Evolutionary conservation across 2,113 vertebrate genomes (phyloP), one percentile per base, ranked within the genome.

Genomic region (Anseranas semipalmata): DNA sequence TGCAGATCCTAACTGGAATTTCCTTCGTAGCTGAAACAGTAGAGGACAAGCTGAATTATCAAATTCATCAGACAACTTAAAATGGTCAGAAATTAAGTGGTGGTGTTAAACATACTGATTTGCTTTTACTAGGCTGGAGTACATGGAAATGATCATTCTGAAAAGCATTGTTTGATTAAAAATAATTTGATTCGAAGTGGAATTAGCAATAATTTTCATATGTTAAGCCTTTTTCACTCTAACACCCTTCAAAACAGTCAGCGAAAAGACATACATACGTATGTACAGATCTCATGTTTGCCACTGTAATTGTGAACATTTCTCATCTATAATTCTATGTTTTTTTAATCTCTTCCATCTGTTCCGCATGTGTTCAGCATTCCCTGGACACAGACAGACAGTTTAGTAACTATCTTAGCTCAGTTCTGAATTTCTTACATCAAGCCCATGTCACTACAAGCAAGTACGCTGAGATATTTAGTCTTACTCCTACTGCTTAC

Each of bases 21-120:
- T 97, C 96, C 97, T 97, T 97, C 96, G 96, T 97, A 92, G 97
- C 84, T 98, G 97, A 98, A 98, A 98, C 96, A 93, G 96, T 96
- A 98, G 98, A 98, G 96, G 96, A 80, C 96, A 85, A 93, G 95
- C 96, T 96, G 96, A 97, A 97, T 96, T 95, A 94, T 85, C 95
- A 95, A 72, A 95, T 95, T 95, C 96, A 97, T 84, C 78, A 94
- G 93, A 96, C 89, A 88, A 91, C 93, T 93, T 96, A 67, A 97
- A 97, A 95, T 68, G 95, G 91, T 95, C 82, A 85, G 90, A 96
- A 97, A 96, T 87, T 85, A 95, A 97, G 48, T 74, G 83, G 50
- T 56, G 55, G 32, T 78, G 70, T 82, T 88, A 88, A 95, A 91
- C 25, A 53, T 4, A 56, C 9, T 52, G 73, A 84, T 96, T 92